A percentile compares a stretch with the other conserved stretches of the same genome.
phyloP scores from a whole-genome alignment of 2,797 vertebrate genomes.

The Poeciliopsis paucimaculata region DNA sequence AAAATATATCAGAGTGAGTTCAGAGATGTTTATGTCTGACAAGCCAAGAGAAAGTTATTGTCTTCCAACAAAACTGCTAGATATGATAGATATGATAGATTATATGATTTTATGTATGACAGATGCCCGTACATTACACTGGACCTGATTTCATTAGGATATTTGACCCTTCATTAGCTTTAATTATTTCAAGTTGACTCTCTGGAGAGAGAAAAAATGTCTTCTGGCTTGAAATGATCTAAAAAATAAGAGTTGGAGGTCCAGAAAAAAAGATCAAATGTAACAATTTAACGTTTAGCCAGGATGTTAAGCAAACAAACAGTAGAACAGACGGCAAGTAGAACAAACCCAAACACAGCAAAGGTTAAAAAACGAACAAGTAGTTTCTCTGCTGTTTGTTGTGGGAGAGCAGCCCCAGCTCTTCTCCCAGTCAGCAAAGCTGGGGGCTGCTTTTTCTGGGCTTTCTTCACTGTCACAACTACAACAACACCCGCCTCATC shows the following conservation, averaged over 20 bases:
- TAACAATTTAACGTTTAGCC: conserved; percentile 29
- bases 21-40: background rate
- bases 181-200: background rate
- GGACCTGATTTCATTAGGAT: background rate
- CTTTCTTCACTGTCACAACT: conserved; percentile 66
- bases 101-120: background rate
- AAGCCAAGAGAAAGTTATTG: background rate
- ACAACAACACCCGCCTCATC: conserved; percentile 75
- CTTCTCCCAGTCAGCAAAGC: conserved; percentile 69
- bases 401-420: conserved; percentile 67
- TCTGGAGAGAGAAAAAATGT: background rate
- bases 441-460: conserved; percentile 75
- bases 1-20: background rate
- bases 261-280: conserved; percentile 27
- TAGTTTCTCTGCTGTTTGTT: conserved; percentile 43
- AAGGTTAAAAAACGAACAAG: conserved; percentile 47
- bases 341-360: conserved; percentile 43
- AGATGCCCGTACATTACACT: background rate
- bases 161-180: background rate
- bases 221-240: background rate
- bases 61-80: background rate
- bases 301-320: conserved; percentile 42
- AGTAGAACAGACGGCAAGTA: conserved; percentile 21
- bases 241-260: conserved; percentile 2
- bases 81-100: background rate